Evolutionary conservation across 2,888 invertebrate genomes (phyloP), one percentile per base, ranked within the genome.

Genomic region (Idaea biselata): DNA sequence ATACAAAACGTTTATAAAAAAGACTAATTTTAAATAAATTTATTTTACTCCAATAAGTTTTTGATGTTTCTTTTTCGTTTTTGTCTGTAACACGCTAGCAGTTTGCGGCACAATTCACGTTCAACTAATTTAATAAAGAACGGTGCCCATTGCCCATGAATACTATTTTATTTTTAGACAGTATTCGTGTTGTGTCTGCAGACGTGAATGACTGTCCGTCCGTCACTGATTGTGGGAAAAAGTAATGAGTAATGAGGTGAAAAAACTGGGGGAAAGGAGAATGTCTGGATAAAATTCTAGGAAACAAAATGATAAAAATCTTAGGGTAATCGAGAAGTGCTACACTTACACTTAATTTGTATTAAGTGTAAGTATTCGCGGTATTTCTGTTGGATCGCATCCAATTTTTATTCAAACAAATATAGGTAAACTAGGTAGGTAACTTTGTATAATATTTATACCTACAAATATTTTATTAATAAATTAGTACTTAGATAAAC

Each of bases 81-180:
- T 11, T 8, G 7, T 11, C 32, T n/a, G 57, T 14, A 61, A 56
- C 33, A 53, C 62, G 64, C 58, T 55, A 57, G 58, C 62, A 63
- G 65, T 57, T 57, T 57, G 6, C 16, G 18, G 7, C 25, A 25
- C 57, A 18, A 57, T n/a, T 18, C 17, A 16, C 17, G 17, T 16
- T 18, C 18, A 14, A 57, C 18, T 25, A 8, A 25, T n/a, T n/a
- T n/a, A n/a, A n/a, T n/a, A n/a, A n/a, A n/a, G n/a, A n/a, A n/a
- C n/a, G n/a, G n/a, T n/a, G n/a, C n/a, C n/a, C n/a, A n/a, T 66
- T 78, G 86, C 72, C 85, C 85, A 78, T 83, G 85, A 84, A 78
- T 79, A 73, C 80, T 75, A 75, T 66, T 76, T 79, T 88, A 87
- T 84, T 85, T 88, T 80, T 88, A 87, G 84, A 74, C 66, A 69